These are phyloP conservation scores for Takifugu flavidus DNA, from an alignment of 2,113 vertebrate species.

Conservation along the genomic window DNA sequence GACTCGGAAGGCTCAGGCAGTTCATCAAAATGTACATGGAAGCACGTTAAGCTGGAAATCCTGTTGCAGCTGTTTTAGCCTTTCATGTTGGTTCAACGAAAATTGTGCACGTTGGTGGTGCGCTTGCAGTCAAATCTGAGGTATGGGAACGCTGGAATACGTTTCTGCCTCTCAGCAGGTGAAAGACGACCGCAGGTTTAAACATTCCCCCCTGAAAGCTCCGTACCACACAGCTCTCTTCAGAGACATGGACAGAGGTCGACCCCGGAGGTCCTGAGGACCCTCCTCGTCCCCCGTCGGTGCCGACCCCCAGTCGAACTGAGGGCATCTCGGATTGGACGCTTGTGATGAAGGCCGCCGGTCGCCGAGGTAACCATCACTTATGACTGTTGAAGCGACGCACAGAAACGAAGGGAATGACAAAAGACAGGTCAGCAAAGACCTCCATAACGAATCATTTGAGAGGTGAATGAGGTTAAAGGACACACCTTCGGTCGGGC, in stretches of 20 bases:
- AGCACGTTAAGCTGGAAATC: too few relatives aligned
- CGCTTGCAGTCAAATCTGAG: too few relatives aligned
- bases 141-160: too few relatives aligned
- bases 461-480: background rate
- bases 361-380: constrained; percentile 13
- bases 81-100: too few relatives aligned
- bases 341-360: constrained; percentile 24
- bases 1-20: too few relatives aligned
- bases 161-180: background rate
- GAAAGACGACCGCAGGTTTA: too few relatives aligned
- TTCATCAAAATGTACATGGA: too few relatives aligned
- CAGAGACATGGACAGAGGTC: constrained; percentile 59
- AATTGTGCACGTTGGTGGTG: too few relatives aligned
- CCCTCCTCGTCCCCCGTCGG: constrained; percentile 22
- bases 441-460: background rate
- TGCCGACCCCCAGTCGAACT: constrained; percentile 43
- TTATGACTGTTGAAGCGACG: constrained; percentile 12
- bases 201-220: background rate
- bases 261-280: constrained; percentile 40
- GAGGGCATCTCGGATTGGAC: constrained; percentile 40
- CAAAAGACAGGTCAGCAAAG: background rate
- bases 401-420: constrained; percentile 2
- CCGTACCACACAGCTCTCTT: constrained; percentile 69
- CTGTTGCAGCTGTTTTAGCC: too few relatives aligned
- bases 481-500: constrained; percentile 22